phyloP scores from a whole-genome alignment of 1,140 invertebrate genomes.

The Musca vetustissima region DNA sequence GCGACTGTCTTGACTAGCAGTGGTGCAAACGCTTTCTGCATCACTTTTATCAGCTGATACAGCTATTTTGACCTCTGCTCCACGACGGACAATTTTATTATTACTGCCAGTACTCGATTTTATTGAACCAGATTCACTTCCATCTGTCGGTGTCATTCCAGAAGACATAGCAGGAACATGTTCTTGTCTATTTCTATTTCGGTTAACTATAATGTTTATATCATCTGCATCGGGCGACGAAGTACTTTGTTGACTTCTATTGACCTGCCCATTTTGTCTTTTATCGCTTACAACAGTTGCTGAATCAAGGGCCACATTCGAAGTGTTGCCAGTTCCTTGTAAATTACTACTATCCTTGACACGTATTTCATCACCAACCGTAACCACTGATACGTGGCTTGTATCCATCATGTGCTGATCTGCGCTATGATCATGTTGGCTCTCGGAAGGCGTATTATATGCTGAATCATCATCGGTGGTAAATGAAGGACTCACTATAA shows the following conservation, averaged over 20 bases:
- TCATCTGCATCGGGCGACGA: slow-evolving; percentile 38
- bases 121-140: slow-evolving; percentile 63
- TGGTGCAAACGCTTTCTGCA: slow-evolving; percentile 79
- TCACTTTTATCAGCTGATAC: slow-evolving; percentile 64
- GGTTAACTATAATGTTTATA: slow-evolving; percentile 53
- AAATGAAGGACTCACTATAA: slow-evolving; percentile 71
- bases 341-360: slow-evolving; percentile 67
- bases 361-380: slow-evolving; percentile 77
- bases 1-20: slow-evolving; percentile 76
- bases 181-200: slow-evolving; percentile 31
- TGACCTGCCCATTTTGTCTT: slow-evolving; percentile 2
- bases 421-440: slow-evolving; percentile 44
- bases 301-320: not conserved
- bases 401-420: slow-evolving; percentile 61
- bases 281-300: slow-evolving; percentile 13
- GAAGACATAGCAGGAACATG: not conserved
- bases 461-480: slow-evolving; percentile 53
- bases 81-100: slow-evolving; percentile 32
- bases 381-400: slow-evolving; percentile 87
- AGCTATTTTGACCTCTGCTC: slow-evolving; percentile 46
- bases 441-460: slow-evolving; percentile 48
- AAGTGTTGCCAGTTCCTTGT: not conserved
- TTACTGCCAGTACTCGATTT: slow-evolving; percentile 50
- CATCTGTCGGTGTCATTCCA: slow-evolving; percentile 16
- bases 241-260: slow-evolving; percentile 35